Percentiles rank a stretch among this genome's conserved stretches.
These are phyloP conservation scores for Marisa cornuarietis DNA, from an alignment of 1,140 invertebrate species.

Conservation along the genomic window DNA sequence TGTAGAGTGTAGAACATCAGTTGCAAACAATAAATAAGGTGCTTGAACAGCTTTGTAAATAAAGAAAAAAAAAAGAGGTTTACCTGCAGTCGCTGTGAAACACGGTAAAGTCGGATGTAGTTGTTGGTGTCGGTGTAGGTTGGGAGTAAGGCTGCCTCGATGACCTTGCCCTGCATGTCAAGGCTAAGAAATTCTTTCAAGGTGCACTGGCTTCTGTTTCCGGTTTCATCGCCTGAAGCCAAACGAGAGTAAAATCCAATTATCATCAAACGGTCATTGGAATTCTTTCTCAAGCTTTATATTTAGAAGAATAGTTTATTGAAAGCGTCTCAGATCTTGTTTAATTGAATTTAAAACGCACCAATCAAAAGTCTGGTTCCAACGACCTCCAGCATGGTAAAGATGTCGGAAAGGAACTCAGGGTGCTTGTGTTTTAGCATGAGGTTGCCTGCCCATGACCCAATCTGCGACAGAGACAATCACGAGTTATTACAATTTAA, in stretches of 20 bases:
- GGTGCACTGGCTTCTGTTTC: conserved; percentile 7
- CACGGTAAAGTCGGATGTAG: conserved; percentile 41
- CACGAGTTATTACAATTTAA: too few relatives aligned
- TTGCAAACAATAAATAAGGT: too few relatives aligned
- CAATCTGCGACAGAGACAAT: conserved; percentile 28
- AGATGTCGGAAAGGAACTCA: conserved; percentile 82
- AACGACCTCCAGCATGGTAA: conserved; percentile 77
- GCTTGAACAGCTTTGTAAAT: too few relatives aligned
- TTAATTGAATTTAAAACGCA: background rate
- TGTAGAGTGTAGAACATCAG: too few relatives aligned
- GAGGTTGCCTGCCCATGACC: conserved; percentile 80
- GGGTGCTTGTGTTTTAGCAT: conserved; percentile 77
- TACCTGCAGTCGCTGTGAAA: conserved; percentile 47
- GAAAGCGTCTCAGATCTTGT: too few relatives aligned
- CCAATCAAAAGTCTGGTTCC: conserved; percentile 72
- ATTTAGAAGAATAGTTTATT: too few relatives aligned
- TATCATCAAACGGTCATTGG: too few relatives aligned
- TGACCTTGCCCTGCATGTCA: conserved; percentile 75
- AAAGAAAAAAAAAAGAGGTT: background rate
- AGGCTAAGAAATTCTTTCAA: conserved; percentile 69
- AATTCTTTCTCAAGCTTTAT: too few relatives aligned
- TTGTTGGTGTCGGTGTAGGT: conserved; percentile 40
- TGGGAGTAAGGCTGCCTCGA: conserved; percentile 72
- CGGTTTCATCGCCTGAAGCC: conserved; percentile 6
- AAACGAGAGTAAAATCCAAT: background rate